Percentiles rank a stretch among this genome's conserved stretches.
Evolutionary conservation across 1,140 invertebrate species (phyloP).

Genomic region (Pararge aegeria): DNA sequence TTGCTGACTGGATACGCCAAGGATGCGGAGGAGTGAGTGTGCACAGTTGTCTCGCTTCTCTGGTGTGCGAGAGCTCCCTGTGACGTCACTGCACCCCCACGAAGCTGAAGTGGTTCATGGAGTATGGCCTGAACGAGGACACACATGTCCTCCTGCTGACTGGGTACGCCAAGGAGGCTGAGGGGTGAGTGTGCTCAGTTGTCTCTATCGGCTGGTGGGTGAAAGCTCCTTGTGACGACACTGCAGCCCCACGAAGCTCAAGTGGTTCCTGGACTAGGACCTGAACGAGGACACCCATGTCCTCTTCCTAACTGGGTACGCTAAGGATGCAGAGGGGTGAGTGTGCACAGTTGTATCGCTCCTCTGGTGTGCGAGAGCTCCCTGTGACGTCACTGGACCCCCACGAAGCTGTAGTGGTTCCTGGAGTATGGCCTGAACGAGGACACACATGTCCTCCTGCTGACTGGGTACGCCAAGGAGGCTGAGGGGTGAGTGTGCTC

Average conservation of each 20-base stretch:
- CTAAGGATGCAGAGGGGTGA: conserved; percentile 38
- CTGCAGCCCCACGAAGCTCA: conserved; percentile 33
- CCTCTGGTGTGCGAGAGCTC: conserved; percentile 48
- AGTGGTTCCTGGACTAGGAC: conserved; percentile 44
- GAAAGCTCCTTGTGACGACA: conserved; percentile 57
- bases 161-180: conserved; percentile 41
- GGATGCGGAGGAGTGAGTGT: conserved; percentile 35
- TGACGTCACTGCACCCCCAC: no score
- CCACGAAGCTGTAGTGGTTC: conserved; percentile 42
- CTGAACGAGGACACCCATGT: conserved; percentile 37
- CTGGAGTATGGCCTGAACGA: conserved; percentile 40
- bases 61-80: no score
- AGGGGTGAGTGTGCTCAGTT: conserved; percentile 31
- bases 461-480: no score
- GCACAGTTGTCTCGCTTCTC: no score
- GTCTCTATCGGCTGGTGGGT: no score
- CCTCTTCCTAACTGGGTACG: conserved; percentile 46
- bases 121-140: conserved; percentile 37
- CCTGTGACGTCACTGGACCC: no score
- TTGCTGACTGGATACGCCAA: conserved; percentile 44
- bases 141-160: conserved; percentile 41
- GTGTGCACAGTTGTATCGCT: conserved; percentile 46
- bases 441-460: no score
- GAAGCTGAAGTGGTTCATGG: conserved; percentile 43
- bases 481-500: conserved; percentile 66